These are phyloP conservation scores for Drosophila leontia DNA, from an alignment of 1,140 invertebrate species.

Conservation along the genomic window DNA sequence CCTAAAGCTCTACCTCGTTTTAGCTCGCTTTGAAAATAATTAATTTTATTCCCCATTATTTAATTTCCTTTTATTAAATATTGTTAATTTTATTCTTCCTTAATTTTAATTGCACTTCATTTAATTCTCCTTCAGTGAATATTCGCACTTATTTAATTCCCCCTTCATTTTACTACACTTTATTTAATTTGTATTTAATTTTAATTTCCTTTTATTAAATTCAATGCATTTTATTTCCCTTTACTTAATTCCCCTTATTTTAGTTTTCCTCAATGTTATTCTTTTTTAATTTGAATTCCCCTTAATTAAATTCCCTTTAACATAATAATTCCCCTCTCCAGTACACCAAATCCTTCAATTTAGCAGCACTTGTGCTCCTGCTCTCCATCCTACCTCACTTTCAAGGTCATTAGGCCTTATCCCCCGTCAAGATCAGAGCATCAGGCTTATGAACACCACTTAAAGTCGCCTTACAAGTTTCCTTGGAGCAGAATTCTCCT, in stretches of 20 bases:
- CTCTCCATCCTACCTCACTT: neutral
- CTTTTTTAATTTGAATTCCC: neutral
- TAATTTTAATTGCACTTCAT: too few species aligned
- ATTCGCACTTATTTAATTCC: too few species aligned
- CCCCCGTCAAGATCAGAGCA: constrained; percentile 10
- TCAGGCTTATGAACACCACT: constrained; percentile 26
- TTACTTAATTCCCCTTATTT: too few species aligned
- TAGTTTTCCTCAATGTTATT: neutral
- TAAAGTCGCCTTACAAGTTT: constrained; percentile 19
- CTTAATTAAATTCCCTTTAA: neutral
- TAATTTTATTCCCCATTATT: too few species aligned
- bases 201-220: too few species aligned
- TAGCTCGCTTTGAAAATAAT: neutral
- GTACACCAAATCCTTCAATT: constrained; percentile 5
- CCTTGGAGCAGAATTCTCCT: constrained; percentile 12
- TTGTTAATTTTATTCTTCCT: neutral
- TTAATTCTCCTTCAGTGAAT: neutral
- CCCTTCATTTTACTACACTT: neutral
- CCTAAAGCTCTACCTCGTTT: neutral
- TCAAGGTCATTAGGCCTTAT: constrained; percentile 39
- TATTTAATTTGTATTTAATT: neutral
- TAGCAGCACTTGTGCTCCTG: neutral
- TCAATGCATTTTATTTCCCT: too few species aligned
- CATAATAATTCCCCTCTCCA: neutral
- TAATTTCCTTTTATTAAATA: too few species aligned